These are phyloP conservation scores for Nothoprocta pentlandii DNA, from an alignment of 2,113 vertebrate genomes.

Conservation along the genomic window DNA sequence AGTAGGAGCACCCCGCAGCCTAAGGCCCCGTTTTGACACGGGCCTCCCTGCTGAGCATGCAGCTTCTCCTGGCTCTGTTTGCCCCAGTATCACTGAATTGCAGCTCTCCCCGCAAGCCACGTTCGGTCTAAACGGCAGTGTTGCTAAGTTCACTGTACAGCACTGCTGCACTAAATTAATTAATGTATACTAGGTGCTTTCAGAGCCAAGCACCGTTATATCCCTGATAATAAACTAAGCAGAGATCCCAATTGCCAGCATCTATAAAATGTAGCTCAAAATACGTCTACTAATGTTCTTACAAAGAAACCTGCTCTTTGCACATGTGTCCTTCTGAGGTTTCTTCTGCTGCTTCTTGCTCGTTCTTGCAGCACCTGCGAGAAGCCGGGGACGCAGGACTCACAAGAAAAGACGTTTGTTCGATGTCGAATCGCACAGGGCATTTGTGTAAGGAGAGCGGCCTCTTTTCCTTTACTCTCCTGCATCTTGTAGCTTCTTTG, in stretches of 20 bases:
- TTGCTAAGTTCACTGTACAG: neutral
- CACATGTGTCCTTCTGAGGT: neutral
- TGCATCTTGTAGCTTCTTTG: slow-evolving; percentile 74
- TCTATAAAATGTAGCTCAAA: neutral
- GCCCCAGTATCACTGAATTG: accelerated
- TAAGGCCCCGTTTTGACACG: neutral
- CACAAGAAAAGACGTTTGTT: slow-evolving; percentile 55
- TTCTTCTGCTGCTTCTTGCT: slow-evolving; percentile 10
- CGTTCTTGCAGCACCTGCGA: slow-evolving; percentile 26
- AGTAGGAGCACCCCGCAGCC: slow-evolving; percentile 55
- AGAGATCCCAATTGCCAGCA: neutral
- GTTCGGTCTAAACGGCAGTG: accelerated
- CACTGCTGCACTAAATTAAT: neutral
- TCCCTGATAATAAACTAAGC: neutral
- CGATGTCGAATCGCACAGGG: neutral
- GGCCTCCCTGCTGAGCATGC: neutral
- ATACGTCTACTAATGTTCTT: neutral
- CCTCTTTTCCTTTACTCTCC: slow-evolving; percentile 53
- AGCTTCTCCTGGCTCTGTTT: neutral
- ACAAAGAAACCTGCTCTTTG: neutral
- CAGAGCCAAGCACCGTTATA: neutral
- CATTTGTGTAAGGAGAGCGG: slow-evolving; percentile 14
- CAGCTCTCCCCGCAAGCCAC: accelerated
- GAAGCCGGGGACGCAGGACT: slow-evolving; percentile 19
- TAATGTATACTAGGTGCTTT: neutral